These are phyloP conservation scores for Scaptomyza polygonia DNA, from an alignment of 2,888 invertebrate genomes.

Conservation along the genomic window DNA sequence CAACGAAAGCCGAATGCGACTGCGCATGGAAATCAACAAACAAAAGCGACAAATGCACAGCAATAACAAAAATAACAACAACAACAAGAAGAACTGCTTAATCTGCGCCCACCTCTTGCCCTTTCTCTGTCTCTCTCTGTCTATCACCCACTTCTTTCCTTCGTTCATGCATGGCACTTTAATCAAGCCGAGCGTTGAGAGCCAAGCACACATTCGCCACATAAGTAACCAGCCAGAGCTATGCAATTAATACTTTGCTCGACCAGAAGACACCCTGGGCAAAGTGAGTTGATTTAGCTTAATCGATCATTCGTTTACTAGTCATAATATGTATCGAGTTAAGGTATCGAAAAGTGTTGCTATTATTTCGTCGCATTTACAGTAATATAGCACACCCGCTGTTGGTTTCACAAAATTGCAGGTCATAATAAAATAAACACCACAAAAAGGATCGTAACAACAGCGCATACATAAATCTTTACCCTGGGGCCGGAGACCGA, in stretches of 20 bases:
- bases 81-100: slow-evolving; percentile 24
- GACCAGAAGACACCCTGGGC: slow-evolving; percentile 16
- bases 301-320: background rate
- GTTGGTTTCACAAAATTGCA: slow-evolving; percentile 1
- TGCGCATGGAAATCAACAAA: slow-evolving; percentile 59
- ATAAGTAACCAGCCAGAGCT: slow-evolving; percentile 24
- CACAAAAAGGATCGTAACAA: slow-evolving; percentile 56
- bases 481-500: slow-evolving; percentile 34
- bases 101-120: slow-evolving; percentile 19
- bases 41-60: slow-evolving; percentile 65
- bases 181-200: slow-evolving; percentile 67
- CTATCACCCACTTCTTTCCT: slow-evolving; percentile 14
- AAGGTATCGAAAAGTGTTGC: slow-evolving; percentile 2
- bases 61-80: slow-evolving; percentile 33
- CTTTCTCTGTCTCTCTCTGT: background rate
- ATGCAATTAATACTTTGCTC: background rate
- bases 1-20: slow-evolving; percentile 30
- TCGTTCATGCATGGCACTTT: slow-evolving; percentile 58
- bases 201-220: slow-evolving; percentile 27
- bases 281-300: background rate
- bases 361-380: background rate
- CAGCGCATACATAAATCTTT: slow-evolving; percentile 69
- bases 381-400: background rate
- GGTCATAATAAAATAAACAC: slow-evolving; percentile 68
- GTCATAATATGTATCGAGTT: background rate